Percentiles rank a stretch among this genome's conserved stretches.
Conservation (phyloP, 1,140 invertebrate species). For the Semibalanus balanoides region DNA sequence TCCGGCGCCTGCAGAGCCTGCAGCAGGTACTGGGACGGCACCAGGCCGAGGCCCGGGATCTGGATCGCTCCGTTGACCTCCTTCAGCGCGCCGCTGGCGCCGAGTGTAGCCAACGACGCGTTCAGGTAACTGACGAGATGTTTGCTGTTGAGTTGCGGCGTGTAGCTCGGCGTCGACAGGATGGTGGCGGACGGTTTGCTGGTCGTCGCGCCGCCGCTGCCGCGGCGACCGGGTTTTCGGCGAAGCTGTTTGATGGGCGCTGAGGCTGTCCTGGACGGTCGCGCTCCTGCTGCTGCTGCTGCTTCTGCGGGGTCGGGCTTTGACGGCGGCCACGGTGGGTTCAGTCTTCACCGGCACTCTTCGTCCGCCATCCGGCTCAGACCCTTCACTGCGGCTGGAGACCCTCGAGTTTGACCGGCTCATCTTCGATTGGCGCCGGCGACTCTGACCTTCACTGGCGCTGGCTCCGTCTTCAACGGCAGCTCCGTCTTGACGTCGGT, state of each 20-base stretch:
- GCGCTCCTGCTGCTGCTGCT: neutral
- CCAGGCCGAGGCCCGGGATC: conserved; percentile 18
- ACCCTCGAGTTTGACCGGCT: no score
- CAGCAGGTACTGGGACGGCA: conserved; percentile 20
- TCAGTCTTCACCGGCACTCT: no score
- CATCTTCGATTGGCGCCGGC: no score
- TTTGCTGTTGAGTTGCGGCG: neutral
- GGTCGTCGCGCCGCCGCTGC: no score
- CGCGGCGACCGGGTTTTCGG: neutral
- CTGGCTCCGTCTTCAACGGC: no score
- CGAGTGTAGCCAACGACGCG: conserved; percentile 21
- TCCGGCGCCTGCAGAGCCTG: conserved; percentile 21
- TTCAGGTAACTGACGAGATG: neutral
- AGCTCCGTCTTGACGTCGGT: neutral
- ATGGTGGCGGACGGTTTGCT: no score
- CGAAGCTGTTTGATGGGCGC: neutral
- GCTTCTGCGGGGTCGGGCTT: neutral
- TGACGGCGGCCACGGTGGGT: neutral
- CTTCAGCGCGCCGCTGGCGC: conserved; percentile 24
- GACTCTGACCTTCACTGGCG: neutral
- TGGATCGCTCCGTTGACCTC: conserved; percentile 10
- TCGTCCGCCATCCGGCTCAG: neutral
- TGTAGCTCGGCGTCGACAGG: neutral
- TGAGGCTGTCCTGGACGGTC: neutral
- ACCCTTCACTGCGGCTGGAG: no score